Percentiles rank a stretch among this genome's conserved stretches.
Evolutionary conservation across 1,140 invertebrate species (phyloP).

Genomic region (Harlomillsia oculata): DNA sequence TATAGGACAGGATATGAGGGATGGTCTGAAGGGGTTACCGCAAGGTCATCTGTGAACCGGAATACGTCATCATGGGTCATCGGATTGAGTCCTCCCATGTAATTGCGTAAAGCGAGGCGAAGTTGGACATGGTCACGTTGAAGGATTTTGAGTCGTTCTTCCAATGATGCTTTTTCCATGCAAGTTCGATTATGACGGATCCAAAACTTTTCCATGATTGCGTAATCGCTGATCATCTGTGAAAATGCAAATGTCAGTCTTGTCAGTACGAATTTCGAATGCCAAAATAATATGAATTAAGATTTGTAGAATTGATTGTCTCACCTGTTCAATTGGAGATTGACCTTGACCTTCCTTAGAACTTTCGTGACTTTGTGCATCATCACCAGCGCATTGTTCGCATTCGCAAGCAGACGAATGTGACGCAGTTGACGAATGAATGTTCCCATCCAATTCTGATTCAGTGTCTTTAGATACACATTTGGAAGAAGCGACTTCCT

Average conservation of each 20-base stretch:
- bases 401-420: background rate
- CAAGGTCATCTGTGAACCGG: background rate
- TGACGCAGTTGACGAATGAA: background rate
- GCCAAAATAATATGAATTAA: background rate
- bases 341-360: background rate
- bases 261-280: background rate
- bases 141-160: background rate
- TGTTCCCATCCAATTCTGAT: background rate
- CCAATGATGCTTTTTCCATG: slow-evolving; percentile 17
- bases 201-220: slow-evolving; percentile 31
- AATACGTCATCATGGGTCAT: slow-evolving; percentile 2
- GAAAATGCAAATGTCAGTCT: background rate
- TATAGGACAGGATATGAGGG: background rate
- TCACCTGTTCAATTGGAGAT: no score
- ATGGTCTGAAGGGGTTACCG: slow-evolving; percentile 11
- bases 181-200: slow-evolving; percentile 21
- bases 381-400: background rate
- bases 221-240: slow-evolving; percentile 23
- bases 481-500: no score
- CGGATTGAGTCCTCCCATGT: slow-evolving; percentile 31
- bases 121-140: slow-evolving; percentile 22
- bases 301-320: background rate
- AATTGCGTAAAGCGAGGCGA: slow-evolving; percentile 18
- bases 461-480: no score
- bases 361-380: background rate